A percentile compares a stretch with the other conserved stretches of the same genome.
These are phyloP conservation scores for Nilaparvata lugens DNA, from an alignment of 1,140 invertebrate genomes.

Conservation along the genomic window DNA sequence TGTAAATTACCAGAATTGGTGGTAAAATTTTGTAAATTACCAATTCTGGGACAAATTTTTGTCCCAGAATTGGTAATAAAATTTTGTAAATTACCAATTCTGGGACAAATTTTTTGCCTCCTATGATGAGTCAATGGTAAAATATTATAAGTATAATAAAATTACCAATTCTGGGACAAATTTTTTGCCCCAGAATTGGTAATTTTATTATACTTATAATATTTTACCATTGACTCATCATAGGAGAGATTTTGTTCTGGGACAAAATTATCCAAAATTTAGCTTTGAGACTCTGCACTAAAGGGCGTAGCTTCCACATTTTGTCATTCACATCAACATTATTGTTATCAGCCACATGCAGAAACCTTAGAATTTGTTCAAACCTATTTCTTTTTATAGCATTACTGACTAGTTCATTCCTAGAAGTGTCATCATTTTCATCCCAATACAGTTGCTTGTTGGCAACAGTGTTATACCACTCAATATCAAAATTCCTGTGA, in stretches of 20 bases:
- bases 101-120: too few relatives aligned
- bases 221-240: constrained; percentile 29
- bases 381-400: constrained; percentile 15
- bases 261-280: constrained; percentile 23
- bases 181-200: too few relatives aligned
- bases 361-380: constrained; percentile 12
- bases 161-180: too few relatives aligned
- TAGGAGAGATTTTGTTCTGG: constrained; percentile 25
- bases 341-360: constrained; percentile 16
- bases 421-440: constrained; percentile 10
- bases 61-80: too few relatives aligned
- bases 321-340: constrained; percentile 15
- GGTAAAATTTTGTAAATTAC: too few relatives aligned
- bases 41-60: too few relatives aligned
- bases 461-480: constrained; percentile 22
- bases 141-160: too few relatives aligned
- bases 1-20: too few relatives aligned
- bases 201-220: too few relatives aligned
- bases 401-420: constrained; percentile 14
- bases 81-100: too few relatives aligned
- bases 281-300: constrained; percentile 16
- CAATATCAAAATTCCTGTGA: constrained; percentile 17
- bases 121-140: constrained; percentile 30
- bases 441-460: constrained; percentile 22
- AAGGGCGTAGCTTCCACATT: constrained; percentile 16